Evolutionary conservation across 2,888 invertebrate species (phyloP).

Genomic region (Agelastica alni): DNA sequence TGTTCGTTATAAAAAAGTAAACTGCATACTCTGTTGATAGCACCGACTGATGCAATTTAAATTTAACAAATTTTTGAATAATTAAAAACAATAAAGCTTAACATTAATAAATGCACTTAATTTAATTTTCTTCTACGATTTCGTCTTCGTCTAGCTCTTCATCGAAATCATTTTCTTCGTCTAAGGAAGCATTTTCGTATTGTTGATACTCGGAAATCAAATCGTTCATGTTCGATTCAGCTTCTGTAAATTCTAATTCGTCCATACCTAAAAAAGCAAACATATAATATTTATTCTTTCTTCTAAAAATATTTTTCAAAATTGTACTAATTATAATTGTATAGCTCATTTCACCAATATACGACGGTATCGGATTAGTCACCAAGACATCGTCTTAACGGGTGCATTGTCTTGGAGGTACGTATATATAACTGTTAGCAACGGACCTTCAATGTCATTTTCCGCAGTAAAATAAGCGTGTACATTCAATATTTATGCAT

Average conservation of each 20-base stretch:
- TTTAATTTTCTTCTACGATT: constrained; percentile 4
- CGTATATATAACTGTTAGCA: too few species aligned
- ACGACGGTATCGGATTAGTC: too few species aligned
- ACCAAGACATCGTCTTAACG: too few species aligned
- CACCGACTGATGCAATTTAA: too few species aligned
- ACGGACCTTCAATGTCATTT: too few species aligned
- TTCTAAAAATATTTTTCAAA: neutral
- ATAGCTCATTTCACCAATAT: too few species aligned
- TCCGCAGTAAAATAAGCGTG: too few species aligned
- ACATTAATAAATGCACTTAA: neutral
- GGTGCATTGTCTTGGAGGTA: too few species aligned
- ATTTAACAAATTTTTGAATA: neutral
- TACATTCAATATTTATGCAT: too few species aligned
- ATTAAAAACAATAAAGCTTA: neutral
- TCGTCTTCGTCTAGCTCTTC: constrained; percentile 72
- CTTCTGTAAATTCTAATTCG: constrained; percentile 96
- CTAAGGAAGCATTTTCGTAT: constrained; percentile 90
- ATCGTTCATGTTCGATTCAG: constrained; percentile 93
- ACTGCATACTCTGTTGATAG: too few species aligned
- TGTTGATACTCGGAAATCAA: constrained; percentile 91
- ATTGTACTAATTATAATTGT: neutral
- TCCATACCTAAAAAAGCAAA: constrained; percentile 68
- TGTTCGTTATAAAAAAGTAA: too few species aligned
- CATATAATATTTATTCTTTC: neutral
- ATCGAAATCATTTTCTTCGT: constrained; percentile 75